Percentiles rank a stretch among this genome's conserved stretches.
phyloP scores from a whole-genome alignment of 2,888 invertebrate genomes.

The Kryphioiulus occultus region DNA sequence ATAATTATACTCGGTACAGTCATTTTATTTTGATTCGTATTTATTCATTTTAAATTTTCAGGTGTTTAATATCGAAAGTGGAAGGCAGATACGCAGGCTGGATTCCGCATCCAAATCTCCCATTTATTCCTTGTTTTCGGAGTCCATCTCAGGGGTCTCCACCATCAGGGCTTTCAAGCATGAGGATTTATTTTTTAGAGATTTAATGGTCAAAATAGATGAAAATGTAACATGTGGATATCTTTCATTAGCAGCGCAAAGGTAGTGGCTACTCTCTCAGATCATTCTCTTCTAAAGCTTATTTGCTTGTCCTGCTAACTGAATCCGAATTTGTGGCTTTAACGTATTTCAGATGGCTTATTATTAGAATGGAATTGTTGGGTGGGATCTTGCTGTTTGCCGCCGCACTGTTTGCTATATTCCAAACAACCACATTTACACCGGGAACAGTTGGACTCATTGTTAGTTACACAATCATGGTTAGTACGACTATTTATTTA shows the following conservation, averaged over 20 bases:
- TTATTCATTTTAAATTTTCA: background rate
- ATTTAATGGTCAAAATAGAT: slow-evolving; percentile 41
- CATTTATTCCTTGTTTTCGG: slow-evolving; percentile 44
- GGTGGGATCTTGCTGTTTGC: slow-evolving; percentile 69
- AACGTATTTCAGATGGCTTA: slow-evolving; percentile 61
- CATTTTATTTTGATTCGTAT: too few species aligned
- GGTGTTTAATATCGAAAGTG: slow-evolving; percentile 41
- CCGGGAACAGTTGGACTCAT: slow-evolving; percentile 76
- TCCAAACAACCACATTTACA: slow-evolving; percentile 60
- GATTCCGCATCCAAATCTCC: slow-evolving; percentile 44
- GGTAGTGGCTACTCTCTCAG: slow-evolving; percentile 3
- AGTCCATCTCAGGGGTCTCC: slow-evolving; percentile 21
- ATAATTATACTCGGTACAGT: too few species aligned
- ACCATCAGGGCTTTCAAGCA: slow-evolving; percentile 44
- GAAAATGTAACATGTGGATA: slow-evolving; percentile 18
- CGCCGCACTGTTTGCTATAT: slow-evolving; percentile 68
- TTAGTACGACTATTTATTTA: slow-evolving; percentile 55
- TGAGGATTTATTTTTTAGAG: slow-evolving; percentile 32
- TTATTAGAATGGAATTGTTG: slow-evolving; percentile 65
- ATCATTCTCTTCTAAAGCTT: background rate
- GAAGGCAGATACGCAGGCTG: slow-evolving; percentile 42
- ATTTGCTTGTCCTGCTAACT: background rate
- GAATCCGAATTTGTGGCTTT: background rate
- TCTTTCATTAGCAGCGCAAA: slow-evolving; percentile 44
- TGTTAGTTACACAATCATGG: slow-evolving; percentile 71